Base-by-base conservation (phyloP, 2,797 vertebrate species). In the Aythya fuligula region DNA sequence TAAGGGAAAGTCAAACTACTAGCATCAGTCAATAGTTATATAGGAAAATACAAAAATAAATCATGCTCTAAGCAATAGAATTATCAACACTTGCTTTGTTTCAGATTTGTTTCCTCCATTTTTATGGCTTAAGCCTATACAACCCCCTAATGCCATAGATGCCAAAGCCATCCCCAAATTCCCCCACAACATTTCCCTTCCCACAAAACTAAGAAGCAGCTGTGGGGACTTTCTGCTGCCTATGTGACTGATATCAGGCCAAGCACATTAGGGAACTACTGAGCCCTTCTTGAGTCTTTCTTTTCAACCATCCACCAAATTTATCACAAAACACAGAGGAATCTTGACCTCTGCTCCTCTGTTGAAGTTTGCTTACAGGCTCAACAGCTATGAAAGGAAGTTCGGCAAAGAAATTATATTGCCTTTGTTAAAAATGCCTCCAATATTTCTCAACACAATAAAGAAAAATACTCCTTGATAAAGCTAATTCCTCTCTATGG, bases 161-260 rank as follows among this genome's bases (percentile, higher is more conserved):
- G 16, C 53, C 85, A 80, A 70, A 85, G 17, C 49, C 56, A 58
- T 43, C 11, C 25, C 34, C 65, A 45, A 72, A 30, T 41, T 34
- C 62, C 19, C 30, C 19, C 24, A 10, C 30, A 79, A n/a, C 25
- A 15, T 0, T 76, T 66, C 15, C 38, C 13, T 25, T 64, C 30
- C 51, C 89, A 58, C 6, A 72, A 57, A 72, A 32, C 6, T 7
- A 34, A 34, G 77, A 15, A 85, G 67, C 11, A 72, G 43, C 38
- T 8, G 2, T 0, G 2, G 62, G 21, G 28, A n/a, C 9, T 9
- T 34, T 24, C 72, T 30, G 43, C 20, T 14, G 2, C 2, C 57
- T 53, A 13, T 1, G 8, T 18, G 43, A 28, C 19, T 2, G 5
- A 7, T 4, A 28, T 32, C 24, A 58, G 56, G 8, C 13, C 47